These are phyloP conservation scores for Haliclona indistincta DNA, from an alignment of 37 sponge, comb jelly and placozoan genomes.

Conservation along the genomic window DNA sequence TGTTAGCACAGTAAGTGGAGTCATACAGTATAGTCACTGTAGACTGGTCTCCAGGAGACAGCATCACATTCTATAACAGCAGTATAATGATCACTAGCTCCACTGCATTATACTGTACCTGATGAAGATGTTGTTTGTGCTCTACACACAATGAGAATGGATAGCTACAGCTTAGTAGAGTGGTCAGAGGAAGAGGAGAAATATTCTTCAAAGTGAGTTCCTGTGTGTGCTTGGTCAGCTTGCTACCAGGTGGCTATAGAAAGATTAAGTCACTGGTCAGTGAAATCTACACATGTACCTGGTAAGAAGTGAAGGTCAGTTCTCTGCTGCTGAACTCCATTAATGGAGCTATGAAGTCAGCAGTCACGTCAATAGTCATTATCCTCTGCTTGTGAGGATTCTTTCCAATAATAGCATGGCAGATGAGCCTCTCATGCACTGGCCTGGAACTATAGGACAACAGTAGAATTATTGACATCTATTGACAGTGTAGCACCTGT, in stretches of 20 bases:
- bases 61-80: slow-evolving; percentile 18
- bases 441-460: slow-evolving; percentile 37
- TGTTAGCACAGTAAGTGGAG: slow-evolving; percentile 77
- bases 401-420: slow-evolving; percentile 94
- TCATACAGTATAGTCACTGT: slow-evolving; percentile 75
- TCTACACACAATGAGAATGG: slow-evolving; percentile 64
- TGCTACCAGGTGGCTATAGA: slow-evolving; percentile 56
- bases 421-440: slow-evolving; percentile 86
- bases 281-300: slow-evolving; percentile 45
- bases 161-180: slow-evolving; percentile 47
- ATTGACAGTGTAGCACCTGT: neutral
- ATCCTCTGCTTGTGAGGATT: slow-evolving; percentile 92
- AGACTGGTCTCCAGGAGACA: slow-evolving; percentile 33
- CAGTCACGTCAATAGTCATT: slow-evolving; percentile 80
- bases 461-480: neutral
- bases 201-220: slow-evolving; percentile 63
- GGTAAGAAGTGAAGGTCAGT: slow-evolving; percentile 62
- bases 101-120: slow-evolving; percentile 6
- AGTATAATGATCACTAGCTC: neutral
- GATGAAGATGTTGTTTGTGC: neutral
- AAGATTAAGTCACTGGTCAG: neutral
- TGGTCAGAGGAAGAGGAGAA: slow-evolving; percentile 75
- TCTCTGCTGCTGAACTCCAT: slow-evolving; percentile 70
- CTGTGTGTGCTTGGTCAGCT: slow-evolving; percentile 47
- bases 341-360: slow-evolving; percentile 85